A percentile compares a stretch with the other conserved stretches of the same genome.
These are phyloP conservation scores for Amphiprion ocellaris DNA, from an alignment of 2,113 vertebrate species.

Conservation along the genomic window DNA sequence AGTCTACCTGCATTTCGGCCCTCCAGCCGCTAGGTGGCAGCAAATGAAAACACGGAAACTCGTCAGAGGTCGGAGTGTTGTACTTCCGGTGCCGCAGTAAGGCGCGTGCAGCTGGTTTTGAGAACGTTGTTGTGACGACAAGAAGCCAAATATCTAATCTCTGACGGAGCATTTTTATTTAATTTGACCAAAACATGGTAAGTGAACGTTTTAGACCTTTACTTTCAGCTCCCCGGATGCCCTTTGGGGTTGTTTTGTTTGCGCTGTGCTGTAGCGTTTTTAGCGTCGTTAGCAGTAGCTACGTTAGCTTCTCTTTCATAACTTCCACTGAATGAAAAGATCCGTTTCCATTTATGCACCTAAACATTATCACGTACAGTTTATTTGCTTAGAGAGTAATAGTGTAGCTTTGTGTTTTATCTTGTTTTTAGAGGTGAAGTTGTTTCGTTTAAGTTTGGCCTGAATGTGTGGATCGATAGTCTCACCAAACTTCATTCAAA, in stretches of 20 bases:
- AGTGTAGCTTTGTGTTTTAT: too few relatives aligned
- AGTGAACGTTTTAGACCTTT: background rate
- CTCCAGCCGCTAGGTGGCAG: constrained; percentile 25
- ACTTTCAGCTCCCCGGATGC: background rate
- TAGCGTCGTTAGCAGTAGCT: constrained; percentile 58
- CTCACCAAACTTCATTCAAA: background rate
- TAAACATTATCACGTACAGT: too few relatives aligned
- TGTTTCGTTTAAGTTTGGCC: background rate
- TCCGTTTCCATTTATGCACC: too few relatives aligned
- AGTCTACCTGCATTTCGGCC: background rate
- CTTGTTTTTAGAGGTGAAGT: too few relatives aligned
- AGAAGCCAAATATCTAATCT: background rate
- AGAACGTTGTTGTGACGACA: constrained; percentile 69
- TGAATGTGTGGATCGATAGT: background rate
- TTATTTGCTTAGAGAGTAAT: too few relatives aligned
- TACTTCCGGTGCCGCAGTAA: constrained; percentile 80
- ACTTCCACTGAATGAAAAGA: constrained; percentile 23
- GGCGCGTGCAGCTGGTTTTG: constrained; percentile 65
- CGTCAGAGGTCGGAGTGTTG: background rate
- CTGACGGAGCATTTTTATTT: background rate
- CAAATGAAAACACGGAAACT: background rate
- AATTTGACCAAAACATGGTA: constrained; percentile 70
- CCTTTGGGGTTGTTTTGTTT: background rate
- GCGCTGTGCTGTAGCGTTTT: background rate
- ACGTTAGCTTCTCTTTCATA: constrained; percentile 55